Evolutionary conservation across 1,140 invertebrate species (phyloP).

Genomic region (Heliconius hewitsoni): DNA sequence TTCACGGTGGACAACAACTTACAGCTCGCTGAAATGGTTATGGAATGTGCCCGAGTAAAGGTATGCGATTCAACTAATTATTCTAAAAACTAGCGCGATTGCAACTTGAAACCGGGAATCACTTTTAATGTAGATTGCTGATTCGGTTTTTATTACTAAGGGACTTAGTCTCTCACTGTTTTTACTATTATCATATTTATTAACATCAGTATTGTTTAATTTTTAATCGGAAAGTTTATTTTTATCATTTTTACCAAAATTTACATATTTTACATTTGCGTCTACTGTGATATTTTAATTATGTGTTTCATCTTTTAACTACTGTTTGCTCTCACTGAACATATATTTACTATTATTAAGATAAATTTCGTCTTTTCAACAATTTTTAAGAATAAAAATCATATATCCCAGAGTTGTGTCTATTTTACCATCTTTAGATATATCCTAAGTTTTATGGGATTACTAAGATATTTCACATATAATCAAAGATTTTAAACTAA

Average conservation of each 20-base stretch:
- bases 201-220: neutral
- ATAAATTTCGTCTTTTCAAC: neutral
- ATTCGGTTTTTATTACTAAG: conserved; percentile 18
- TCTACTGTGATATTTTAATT: neutral
- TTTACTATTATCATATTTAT: neutral
- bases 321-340: neutral
- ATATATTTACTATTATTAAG: neutral
- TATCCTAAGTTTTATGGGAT: neutral
- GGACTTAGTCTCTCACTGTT: neutral
- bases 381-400: neutral
- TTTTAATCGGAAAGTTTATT: neutral
- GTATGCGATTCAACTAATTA: conserved; percentile 58
- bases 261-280: conserved; percentile 17
- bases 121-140: conserved; percentile 30
- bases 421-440: neutral
- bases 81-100: conserved; percentile 12
- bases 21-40: conserved; percentile 82
- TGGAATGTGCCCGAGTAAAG: conserved; percentile 82
- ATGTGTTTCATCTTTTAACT: neutral
- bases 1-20: conserved; percentile 78
- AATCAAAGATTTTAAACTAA: neutral
- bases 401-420: neutral
- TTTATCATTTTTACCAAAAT: conserved; percentile 39
- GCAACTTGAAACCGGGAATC: conserved; percentile 40
- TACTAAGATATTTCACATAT: neutral